These are phyloP conservation scores for Myopa tessellatipennis DNA, from an alignment of 2,888 invertebrate species.

Conservation along the genomic window DNA sequence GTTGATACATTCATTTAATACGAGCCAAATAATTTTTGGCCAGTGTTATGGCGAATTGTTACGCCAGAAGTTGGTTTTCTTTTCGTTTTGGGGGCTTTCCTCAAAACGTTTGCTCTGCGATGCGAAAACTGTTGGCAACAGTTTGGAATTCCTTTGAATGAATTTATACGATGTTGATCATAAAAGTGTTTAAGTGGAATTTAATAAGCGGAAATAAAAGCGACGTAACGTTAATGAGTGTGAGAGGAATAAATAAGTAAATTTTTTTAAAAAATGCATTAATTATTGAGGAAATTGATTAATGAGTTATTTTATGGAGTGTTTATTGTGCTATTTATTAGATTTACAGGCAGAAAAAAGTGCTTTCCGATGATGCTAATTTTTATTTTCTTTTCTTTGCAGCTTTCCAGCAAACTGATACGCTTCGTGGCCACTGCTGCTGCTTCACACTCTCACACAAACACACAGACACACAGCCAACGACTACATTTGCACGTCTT, in stretches of 20 bases:
- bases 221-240: neutral
- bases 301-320: no score
- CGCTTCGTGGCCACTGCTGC: neutral
- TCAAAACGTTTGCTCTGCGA: constrained; percentile 19
- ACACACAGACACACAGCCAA: neutral
- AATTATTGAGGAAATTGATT: no score
- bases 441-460: neutral
- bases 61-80: constrained; percentile 9
- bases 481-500: constrained; percentile 14
- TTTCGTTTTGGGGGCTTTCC: constrained; percentile 16
- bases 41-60: neutral
- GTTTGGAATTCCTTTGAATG: constrained; percentile 26
- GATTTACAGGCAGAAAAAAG: neutral
- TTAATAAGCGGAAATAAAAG: neutral
- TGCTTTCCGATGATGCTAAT: no score
- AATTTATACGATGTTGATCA: neutral
- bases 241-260: neutral
- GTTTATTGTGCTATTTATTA: neutral
- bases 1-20: constrained; percentile 31
- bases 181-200: neutral
- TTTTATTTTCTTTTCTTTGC: constrained; percentile 10
- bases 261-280: neutral
- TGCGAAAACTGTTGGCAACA: constrained; percentile 38
- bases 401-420: no score
- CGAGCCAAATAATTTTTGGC: constrained; percentile 36